Conservation (phyloP, 2,888 invertebrate species). For the Dryobota labecula region DNA sequence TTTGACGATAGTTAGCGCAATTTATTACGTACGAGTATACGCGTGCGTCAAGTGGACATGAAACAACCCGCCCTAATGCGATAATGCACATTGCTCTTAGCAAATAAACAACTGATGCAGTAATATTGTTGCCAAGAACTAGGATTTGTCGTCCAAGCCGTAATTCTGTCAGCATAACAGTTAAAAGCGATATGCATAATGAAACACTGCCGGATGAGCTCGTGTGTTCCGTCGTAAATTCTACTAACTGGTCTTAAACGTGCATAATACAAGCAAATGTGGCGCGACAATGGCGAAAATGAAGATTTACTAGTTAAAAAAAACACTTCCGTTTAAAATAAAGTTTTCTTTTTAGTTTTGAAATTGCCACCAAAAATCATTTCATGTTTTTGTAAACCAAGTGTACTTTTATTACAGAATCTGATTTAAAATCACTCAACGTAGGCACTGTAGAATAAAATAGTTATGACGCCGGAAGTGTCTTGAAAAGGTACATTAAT, state of each 20-base stretch:
- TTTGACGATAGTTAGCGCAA: too few relatives aligned
- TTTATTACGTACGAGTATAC: too few relatives aligned
- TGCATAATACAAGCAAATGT: not conserved
- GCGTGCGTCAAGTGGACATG: too few relatives aligned
- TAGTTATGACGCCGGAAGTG: not conserved
- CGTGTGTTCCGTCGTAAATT: constrained; percentile 34
- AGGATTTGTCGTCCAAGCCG: constrained; percentile 10
- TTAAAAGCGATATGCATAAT: constrained; percentile 22
- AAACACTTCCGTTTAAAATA: too few relatives aligned
- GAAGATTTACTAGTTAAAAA: not conserved
- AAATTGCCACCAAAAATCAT: not conserved
- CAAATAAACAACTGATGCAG: constrained; percentile 34
- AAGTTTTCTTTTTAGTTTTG: not conserved
- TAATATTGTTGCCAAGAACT: constrained; percentile 42
- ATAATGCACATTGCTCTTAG: not conserved
- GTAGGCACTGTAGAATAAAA: not conserved
- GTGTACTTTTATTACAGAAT: not conserved
- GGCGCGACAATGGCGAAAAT: not conserved
- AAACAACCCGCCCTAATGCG: too few relatives aligned
- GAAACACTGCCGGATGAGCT: constrained; percentile 5
- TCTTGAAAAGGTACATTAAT: not conserved
- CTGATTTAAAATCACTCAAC: not conserved
- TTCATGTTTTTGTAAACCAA: too few relatives aligned
- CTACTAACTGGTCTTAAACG: constrained; percentile 7
- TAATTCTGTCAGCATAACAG: constrained; percentile 31